These are phyloP conservation scores for Alca torda DNA, from an alignment of 2,797 vertebrate genomes.

Conservation along the genomic window DNA sequence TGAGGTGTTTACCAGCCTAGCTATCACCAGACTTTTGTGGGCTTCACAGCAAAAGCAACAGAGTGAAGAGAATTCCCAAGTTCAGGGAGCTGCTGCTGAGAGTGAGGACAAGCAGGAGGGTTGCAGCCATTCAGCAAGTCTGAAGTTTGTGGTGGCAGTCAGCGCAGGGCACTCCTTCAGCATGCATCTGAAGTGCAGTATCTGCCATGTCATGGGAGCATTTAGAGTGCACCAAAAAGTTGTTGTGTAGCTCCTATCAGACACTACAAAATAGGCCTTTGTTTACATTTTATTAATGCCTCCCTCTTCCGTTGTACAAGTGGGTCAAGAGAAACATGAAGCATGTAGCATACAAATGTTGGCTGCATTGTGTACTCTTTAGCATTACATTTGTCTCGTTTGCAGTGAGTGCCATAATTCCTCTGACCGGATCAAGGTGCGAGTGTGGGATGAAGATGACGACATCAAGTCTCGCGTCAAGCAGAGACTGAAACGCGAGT, in stretches of 20 bases:
- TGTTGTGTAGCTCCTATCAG: background rate
- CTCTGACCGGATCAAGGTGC: conserved; percentile 96
- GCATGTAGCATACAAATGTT: background rate
- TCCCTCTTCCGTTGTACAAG: background rate
- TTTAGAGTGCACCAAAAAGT: background rate
- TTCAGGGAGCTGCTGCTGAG: background rate
- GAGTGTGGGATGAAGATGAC: conserved; percentile 98
- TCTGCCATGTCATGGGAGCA: background rate
- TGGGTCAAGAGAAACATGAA: background rate
- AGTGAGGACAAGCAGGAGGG: background rate
- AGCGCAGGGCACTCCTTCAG: background rate
- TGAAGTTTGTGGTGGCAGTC: background rate
- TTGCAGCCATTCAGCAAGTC: background rate
- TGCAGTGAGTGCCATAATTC: conserved; percentile 97
- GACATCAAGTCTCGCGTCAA: conserved; percentile 98
- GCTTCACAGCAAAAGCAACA: background rate
- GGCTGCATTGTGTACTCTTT: background rate
- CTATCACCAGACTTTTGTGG: background rate
- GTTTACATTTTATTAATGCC: background rate
- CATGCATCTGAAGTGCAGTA: background rate
- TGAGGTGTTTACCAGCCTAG: background rate
- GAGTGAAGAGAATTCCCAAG: background rate
- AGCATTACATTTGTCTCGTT: background rate
- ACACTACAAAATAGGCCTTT: background rate
- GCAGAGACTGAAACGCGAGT: conserved; percentile 95